A percentile compares a stretch with the other conserved stretches of the same genome.
phyloP scores from a whole-genome alignment of 2,797 vertebrate genomes.

The Orestias chungarensis region DNA sequence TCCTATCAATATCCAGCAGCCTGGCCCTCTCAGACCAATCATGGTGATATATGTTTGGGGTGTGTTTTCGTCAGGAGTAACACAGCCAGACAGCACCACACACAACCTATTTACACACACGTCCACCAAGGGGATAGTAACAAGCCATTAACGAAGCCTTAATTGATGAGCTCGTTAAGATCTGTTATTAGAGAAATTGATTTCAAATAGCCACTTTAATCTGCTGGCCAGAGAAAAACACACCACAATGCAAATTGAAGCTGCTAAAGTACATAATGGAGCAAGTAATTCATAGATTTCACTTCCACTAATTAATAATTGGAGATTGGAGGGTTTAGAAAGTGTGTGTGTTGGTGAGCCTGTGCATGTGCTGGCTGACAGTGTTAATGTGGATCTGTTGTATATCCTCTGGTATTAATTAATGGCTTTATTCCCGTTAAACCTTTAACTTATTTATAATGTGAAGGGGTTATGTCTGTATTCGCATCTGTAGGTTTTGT shows the following conservation, averaged over 20 bases:
- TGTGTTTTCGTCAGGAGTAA: conserved; percentile 55
- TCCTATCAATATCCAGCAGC: conserved; percentile 44
- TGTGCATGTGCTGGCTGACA: conserved; percentile 22
- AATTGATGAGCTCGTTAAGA: conserved; percentile 99
- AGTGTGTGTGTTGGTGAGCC: conserved; percentile 19
- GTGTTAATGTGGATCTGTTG: conserved; percentile 79
- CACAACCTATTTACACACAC: conserved; percentile 33
- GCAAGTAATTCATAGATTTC: conserved; percentile 98
- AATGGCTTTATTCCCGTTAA: conserved; percentile 86
- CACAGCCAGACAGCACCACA: conserved; percentile 39
- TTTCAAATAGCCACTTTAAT: conserved; percentile 99
- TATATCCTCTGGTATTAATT: conserved; percentile 91
- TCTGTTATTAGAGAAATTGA: conserved; percentile 99
- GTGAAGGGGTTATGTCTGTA: conserved; percentile 12
- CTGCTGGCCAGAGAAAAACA: conserved; percentile 85
- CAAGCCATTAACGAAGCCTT: conserved; percentile 97
- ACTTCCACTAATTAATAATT: conserved; percentile 95
- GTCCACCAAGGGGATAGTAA: conserved; percentile 73
- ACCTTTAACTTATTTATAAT: conserved; percentile 83
- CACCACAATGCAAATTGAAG: conserved; percentile 85
- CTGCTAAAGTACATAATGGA: conserved; percentile 98
- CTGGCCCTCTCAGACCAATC: conserved; percentile 39
- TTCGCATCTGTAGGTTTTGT: conserved; percentile 1
- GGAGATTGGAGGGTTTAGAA: conserved; percentile 71
- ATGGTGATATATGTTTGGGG: conserved; percentile 49